A percentile compares a stretch with the other conserved stretches of the same genome.
These are phyloP conservation scores for Trogon surrucura DNA, from an alignment of 2,113 vertebrate genomes.

Conservation along the genomic window DNA sequence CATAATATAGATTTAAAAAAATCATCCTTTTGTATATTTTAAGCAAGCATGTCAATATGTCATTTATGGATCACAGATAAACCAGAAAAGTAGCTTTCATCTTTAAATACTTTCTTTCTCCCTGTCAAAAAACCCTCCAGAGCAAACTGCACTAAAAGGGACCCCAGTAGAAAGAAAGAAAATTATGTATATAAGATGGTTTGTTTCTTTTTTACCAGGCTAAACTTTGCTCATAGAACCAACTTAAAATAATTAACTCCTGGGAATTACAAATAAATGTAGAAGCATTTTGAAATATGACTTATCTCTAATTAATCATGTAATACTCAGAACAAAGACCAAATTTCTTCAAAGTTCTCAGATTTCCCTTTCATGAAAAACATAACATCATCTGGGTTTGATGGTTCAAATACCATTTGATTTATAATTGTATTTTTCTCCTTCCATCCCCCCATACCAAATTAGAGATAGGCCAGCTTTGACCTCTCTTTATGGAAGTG, in stretches of 20 bases:
- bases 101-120: neutral
- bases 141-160: neutral
- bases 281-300: neutral
- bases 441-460: neutral
- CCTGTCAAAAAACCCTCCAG: neutral
- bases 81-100: neutral
- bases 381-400: neutral
- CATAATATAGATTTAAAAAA: neutral
- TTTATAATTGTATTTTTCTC: neutral
- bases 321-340: neutral
- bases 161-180: neutral
- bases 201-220: neutral
- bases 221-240: neutral
- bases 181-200: neutral
- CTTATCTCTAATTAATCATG: conserved; percentile 33
- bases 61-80: neutral
- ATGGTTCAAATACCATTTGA: neutral
- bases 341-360: neutral
- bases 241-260: neutral
- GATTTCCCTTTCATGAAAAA: neutral
- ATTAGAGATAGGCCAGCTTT: neutral
- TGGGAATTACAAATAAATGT: neutral
- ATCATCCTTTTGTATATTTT: neutral
- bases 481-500: neutral
- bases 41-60: neutral